phyloP scores from a whole-genome alignment of 2,888 invertebrate genomes.

The Pyrgus malvae region DNA sequence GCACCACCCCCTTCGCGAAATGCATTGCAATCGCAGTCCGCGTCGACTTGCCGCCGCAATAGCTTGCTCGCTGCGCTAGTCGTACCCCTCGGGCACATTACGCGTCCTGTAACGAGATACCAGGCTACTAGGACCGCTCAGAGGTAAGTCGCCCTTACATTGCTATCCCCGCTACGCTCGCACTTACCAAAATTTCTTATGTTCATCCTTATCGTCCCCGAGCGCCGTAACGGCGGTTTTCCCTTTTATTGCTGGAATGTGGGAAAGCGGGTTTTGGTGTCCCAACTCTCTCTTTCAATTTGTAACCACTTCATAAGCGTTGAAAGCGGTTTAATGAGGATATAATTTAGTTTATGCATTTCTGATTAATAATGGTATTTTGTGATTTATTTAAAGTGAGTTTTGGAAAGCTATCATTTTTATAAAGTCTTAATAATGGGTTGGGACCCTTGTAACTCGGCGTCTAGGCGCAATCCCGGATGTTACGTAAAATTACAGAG shows the following conservation, averaged over 20 bases:
- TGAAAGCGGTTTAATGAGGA: slow-evolving; percentile 40
- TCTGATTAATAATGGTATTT: not conserved
- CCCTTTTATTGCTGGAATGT: slow-evolving; percentile 79
- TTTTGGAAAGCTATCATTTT: not conserved
- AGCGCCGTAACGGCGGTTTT: slow-evolving; percentile 63
- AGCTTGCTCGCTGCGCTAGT: slow-evolving; percentile 62
- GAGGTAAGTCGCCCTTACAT: slow-evolving; percentile 74
- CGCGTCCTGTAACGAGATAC: slow-evolving; percentile 77
- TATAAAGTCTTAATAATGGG: not conserved
- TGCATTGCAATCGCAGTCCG: slow-evolving; percentile 68
- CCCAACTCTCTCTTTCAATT: slow-evolving; percentile 78
- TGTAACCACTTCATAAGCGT: slow-evolving; percentile 63
- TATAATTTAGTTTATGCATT: slow-evolving; percentile 18
- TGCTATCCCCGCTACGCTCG: slow-evolving; percentile 53
- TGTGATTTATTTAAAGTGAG: not conserved
- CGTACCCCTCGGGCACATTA: slow-evolving; percentile 54
- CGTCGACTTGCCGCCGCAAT: slow-evolving; percentile 54
- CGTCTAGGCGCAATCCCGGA: not conserved
- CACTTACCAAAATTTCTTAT: slow-evolving; percentile 47
- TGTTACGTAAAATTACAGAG: slow-evolving; percentile 20
- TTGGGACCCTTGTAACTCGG: not conserved
- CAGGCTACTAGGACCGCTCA: slow-evolving; percentile 64
- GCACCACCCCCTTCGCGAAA: slow-evolving; percentile 75
- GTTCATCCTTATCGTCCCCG: slow-evolving; percentile 47
- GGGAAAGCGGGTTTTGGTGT: slow-evolving; percentile 75